Percentiles rank a stretch among this genome's conserved stretches.
Conservation (phyloP, 2,113 vertebrate genomes). For the Ascaphus truei region DNA sequence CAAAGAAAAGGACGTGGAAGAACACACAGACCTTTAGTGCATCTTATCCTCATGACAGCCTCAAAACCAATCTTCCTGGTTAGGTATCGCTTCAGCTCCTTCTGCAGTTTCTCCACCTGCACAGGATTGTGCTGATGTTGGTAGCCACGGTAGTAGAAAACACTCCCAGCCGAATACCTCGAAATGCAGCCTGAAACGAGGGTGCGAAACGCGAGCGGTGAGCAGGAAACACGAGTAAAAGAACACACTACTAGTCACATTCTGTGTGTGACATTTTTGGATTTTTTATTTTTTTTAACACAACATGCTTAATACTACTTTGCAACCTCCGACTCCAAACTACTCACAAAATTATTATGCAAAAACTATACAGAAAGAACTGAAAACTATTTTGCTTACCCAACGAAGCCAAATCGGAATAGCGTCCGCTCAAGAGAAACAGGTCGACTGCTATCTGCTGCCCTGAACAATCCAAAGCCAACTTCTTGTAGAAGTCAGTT, state of each 20-base stretch:
- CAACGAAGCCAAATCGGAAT: conserved; percentile 89
- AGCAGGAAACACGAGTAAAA: not conserved
- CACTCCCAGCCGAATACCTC: conserved; percentile 88
- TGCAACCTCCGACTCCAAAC: too few relatives aligned
- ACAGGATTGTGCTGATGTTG: conserved; percentile 88
- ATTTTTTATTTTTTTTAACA: too few relatives aligned
- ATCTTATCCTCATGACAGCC: conserved; percentile 96
- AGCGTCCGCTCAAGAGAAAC: conserved; percentile 90
- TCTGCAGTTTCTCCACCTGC: conserved; percentile 85
- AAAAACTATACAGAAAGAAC: too few relatives aligned
- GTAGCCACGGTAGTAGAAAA: conserved; percentile 90
- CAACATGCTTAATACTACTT: too few relatives aligned
- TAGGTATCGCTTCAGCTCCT: conserved; percentile 88
- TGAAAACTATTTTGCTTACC: conserved; percentile 56
- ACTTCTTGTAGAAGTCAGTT: conserved; percentile 95
- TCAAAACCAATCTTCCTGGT: conserved; percentile 95
- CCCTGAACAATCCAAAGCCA: conserved; percentile 95
- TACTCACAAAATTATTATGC: too few relatives aligned
- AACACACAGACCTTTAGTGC: conserved; percentile 89
- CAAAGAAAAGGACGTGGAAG: too few relatives aligned
- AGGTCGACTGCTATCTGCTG: conserved; percentile 94
- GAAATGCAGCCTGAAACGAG: conserved; percentile 84
- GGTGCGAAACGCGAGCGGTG: not conserved
- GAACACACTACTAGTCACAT: too few relatives aligned
- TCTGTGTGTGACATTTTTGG: too few relatives aligned